A percentile compares a stretch with the other conserved stretches of the same genome.
Evolutionary conservation across 2,113 vertebrate genomes (phyloP).

Genomic region (Origma solitaria): DNA sequence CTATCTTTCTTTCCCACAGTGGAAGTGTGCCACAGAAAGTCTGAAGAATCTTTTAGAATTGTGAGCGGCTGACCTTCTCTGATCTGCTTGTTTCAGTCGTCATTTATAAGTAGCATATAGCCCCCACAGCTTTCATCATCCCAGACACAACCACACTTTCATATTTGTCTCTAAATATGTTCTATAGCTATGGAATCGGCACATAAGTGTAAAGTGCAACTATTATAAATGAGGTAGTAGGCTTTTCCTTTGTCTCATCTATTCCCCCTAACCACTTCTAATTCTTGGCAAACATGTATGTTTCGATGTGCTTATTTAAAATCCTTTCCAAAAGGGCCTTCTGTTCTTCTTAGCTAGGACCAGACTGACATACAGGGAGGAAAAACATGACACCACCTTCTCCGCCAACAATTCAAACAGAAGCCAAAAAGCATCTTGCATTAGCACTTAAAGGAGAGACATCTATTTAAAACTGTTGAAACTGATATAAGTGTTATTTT

Average conservation of each 20-base stretch:
- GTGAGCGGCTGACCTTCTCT: neutral
- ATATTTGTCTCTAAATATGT: neutral
- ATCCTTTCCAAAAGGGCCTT: constrained; percentile 5
- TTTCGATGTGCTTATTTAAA: neutral
- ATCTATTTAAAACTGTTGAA: constrained; percentile 20
- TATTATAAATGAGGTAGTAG: neutral
- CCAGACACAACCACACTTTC: neutral
- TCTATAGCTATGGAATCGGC: neutral
- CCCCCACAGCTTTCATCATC: neutral
- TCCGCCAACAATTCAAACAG: neutral
- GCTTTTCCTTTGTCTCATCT: neutral
- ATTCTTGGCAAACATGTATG: constrained; percentile 3
- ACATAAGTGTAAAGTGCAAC: neutral
- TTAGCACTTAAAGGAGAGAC: constrained; percentile 3
- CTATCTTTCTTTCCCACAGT: neutral
- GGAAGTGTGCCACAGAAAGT: neutral
- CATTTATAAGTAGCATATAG: neutral
- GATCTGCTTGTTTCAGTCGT: neutral
- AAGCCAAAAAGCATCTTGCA: constrained; percentile 2
- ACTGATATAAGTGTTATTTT: neutral
- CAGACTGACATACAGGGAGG: constrained; percentile 21
- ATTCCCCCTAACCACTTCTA: neutral
- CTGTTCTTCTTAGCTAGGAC: constrained; percentile 22
- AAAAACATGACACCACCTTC: constrained; percentile 35
- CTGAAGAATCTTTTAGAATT: neutral